Evolutionary conservation across 2,888 invertebrate genomes (phyloP), one percentile per base, ranked within the genome.

Genomic region (Abscondita cerata): DNA sequence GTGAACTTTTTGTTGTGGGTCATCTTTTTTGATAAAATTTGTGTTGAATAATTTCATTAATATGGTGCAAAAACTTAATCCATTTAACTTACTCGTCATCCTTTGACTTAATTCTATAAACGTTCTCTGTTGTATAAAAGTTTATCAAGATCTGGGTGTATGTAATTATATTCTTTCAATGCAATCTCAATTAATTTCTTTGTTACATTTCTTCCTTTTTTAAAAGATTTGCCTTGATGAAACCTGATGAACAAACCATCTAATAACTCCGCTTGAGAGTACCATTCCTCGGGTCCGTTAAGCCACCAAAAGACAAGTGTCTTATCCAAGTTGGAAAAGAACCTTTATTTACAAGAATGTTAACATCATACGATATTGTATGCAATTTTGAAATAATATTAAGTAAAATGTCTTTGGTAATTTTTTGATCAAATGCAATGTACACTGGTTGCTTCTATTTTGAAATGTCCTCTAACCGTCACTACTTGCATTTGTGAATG

Each of bases 351-450:
- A 36, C 2, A 5, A 12, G 36, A 36, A 36, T 36, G n/a, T 36
- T 71, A 13, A 75, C 74, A 33, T 67, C 61, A 64, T 68, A 75
- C 4, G 59, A 59, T 5, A 67, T 59, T 38, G 59, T 47, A 55
- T 71, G 55, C 4, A 75, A 51, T 12, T 60, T 38, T 5, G 46
- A 54, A 31, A 73, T 69, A 4, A 72, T 40, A n/a, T 62, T 19
- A 4, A 52, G 11, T 18, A 70, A 56, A 58, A 74, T 56, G 8
- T 68, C 48, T 55, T 66, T 54, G 18, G 73, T 74, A 48, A 76
- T 71, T 61, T 70, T 74, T 59, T 67, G 47, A 59, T 75, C 76
- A 64, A 77, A 76, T 9, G 58, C 64, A 6, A 68, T 52, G 52
- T 64, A 73, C 12, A 72, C 55, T 15, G 69, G 70, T 52, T 73